Evolutionary conservation across 35 echinoderm and acorn worm genomes (phyloP).

Genomic region (Ptychodera flava): DNA sequence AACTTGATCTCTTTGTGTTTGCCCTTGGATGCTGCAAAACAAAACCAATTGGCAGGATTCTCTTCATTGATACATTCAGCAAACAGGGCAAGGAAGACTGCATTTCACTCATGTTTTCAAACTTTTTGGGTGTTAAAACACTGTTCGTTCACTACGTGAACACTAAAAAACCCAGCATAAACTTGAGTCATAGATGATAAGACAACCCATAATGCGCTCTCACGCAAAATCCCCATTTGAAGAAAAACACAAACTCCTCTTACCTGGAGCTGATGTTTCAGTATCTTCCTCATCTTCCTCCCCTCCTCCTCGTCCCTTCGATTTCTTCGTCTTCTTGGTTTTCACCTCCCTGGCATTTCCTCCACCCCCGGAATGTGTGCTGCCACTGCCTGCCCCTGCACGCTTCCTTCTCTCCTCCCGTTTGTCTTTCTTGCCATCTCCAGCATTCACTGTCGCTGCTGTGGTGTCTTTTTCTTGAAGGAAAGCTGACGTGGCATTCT

Average conservation of each 20-base stretch:
- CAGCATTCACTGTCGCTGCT: slow-evolving; percentile 40
- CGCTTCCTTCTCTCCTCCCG: slow-evolving; percentile 67
- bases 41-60: too few species aligned
- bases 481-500: slow-evolving; percentile 51
- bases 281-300: slow-evolving; percentile 51
- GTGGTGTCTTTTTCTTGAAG: slow-evolving; percentile 67
- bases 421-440: slow-evolving; percentile 50
- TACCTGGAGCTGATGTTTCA: neutral
- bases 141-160: too few species aligned
- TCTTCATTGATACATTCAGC: too few species aligned
- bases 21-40: slow-evolving; percentile 21
- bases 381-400: slow-evolving; percentile 45
- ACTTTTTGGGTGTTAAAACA: too few species aligned
- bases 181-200: too few species aligned
- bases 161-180: too few species aligned
- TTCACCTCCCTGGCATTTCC: slow-evolving; percentile 68
- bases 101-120: too few species aligned
- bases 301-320: slow-evolving; percentile 19
- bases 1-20: slow-evolving; percentile 65
- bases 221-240: too few species aligned
- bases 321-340: slow-evolving; percentile 83
- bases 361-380: slow-evolving; percentile 45
- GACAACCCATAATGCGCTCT: too few species aligned
- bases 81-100: too few species aligned
- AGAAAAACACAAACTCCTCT: too few species aligned